phyloP scores from a whole-genome alignment of 2,888 invertebrate species.

The Folsomia candida region DNA sequence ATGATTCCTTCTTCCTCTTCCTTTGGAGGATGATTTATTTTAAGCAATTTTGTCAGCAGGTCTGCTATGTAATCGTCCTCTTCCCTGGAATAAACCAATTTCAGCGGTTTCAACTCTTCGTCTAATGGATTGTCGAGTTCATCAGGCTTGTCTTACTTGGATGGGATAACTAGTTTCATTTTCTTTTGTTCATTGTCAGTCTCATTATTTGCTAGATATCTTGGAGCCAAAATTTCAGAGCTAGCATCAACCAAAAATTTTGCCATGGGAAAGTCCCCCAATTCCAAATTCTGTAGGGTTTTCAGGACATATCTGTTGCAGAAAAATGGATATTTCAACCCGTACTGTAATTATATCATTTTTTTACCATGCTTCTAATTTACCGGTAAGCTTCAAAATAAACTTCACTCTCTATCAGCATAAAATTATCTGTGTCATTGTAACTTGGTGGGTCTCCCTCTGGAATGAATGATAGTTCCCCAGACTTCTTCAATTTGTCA shows the following conservation, averaged over 20 bases:
- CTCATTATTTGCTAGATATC: constrained; percentile 55
- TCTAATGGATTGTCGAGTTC: no score
- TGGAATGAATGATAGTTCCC: not conserved
- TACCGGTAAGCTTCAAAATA: constrained; percentile 58
- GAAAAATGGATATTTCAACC: no score
- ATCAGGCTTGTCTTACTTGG: no score
- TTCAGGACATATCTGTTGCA: no score
- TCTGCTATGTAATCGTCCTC: no score
- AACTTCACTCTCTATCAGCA: constrained; percentile 56
- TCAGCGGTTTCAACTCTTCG: no score
- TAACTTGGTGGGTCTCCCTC: not conserved
- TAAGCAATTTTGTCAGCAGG: no score
- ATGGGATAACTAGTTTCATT: constrained; percentile 24
- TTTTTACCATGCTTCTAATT: no score
- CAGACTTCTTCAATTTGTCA: not conserved
- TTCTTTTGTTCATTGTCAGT: constrained; percentile 22
- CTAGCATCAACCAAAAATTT: constrained; percentile 65
- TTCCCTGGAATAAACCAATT: no score
- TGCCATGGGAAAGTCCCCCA: constrained; percentile 65
- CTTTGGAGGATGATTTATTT: no score
- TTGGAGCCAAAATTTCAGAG: constrained; percentile 53
- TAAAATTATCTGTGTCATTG: constrained; percentile 25
- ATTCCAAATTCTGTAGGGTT: constrained; percentile 60
- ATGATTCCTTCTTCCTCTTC: no score
- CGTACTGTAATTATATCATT: no score